Conservation (phyloP, 2,888 invertebrate species). For the Parasteatoda lunata region DNA sequence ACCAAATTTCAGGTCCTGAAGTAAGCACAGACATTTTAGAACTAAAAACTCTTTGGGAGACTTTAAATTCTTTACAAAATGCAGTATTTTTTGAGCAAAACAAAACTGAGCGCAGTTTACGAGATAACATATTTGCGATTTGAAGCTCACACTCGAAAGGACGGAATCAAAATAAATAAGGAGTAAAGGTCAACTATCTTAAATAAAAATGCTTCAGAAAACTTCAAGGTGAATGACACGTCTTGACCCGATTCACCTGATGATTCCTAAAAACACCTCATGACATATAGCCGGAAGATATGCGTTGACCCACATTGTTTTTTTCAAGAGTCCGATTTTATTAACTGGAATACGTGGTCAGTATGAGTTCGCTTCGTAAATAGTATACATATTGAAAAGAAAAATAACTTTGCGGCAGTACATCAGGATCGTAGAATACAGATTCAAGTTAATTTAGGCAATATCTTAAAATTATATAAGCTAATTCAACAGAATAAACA, state of each 20-base stretch:
- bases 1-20: constrained; percentile 35
- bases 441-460: no score
- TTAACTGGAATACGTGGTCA: no score
- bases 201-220: not conserved
- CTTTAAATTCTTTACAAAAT: constrained; percentile 8
- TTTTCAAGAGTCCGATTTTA: no score
- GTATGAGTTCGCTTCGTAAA: no score
- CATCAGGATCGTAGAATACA: no score
- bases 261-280: constrained; percentile 26
- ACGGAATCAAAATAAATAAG: no score
- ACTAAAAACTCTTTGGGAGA: constrained; percentile 15
- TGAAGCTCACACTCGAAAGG: no score
- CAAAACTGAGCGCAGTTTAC: constrained; percentile 1
- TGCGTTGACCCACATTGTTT: constrained; percentile 24
- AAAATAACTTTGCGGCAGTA: no score
- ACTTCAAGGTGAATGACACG: constrained; percentile 62
- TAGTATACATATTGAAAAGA: no score
- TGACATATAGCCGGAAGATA: constrained; percentile 50
- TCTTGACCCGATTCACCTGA: constrained; percentile 60
- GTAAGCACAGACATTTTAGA: constrained; percentile 25
- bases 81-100: not conserved
- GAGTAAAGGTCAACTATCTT: no score
- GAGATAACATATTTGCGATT: constrained; percentile 16
- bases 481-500: no score
- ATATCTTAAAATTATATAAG: no score